Base-by-base conservation (phyloP, 2,888 invertebrate genomes). In the Aproaerema taeniolella region DNA sequence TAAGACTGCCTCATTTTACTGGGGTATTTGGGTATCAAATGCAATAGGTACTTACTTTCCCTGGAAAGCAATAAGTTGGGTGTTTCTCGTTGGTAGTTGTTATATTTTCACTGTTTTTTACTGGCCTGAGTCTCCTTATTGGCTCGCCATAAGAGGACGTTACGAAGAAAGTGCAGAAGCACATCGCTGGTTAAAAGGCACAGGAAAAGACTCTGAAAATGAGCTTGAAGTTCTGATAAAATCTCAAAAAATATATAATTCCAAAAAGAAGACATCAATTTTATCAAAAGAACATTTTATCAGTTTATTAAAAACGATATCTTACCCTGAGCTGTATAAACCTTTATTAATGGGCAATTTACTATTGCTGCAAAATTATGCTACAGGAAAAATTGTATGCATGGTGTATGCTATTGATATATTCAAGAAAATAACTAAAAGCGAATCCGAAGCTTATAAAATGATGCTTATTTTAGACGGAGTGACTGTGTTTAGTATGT, bases 391-490 rank as follows among this genome's bases (percentile, higher is more conserved):
- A 48, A 40, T 68, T 11, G 56, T 67, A 0, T 64, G 58, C 31
- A 49, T 47, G 12, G 61, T 72, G 45, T 77, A 71, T 37, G 66
- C 70, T 2, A 52, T 77, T 20, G 68, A 70, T 43, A 53, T 77
- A 29, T 60, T 73, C 11, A 60, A 47, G n/a, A 50, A 61, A 45
- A 70, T 77, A 14, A 71, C 72, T 1, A 42, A 47, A 3, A 62
- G 57, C 13, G 69, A 74, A 41, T 45, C 49, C 1, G 57, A 64
- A 0, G 70, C 73, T 0, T 74, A 70, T 11, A 61, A 52, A 2
- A 69, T 64, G 2, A 77, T 77, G 77, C 53, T 78, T 6, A 60
- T 76, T 37, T 52, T 77, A 31, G 77, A 78, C 28, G 76, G 67
- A 2, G 60, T 76, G 1, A 76, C 73, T 8, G 66, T 78, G 25